Evolutionary conservation across 2,888 invertebrate species (phyloP), one percentile per base, ranked within the genome.

Genomic region (Rotaria magnacalcarata): DNA sequence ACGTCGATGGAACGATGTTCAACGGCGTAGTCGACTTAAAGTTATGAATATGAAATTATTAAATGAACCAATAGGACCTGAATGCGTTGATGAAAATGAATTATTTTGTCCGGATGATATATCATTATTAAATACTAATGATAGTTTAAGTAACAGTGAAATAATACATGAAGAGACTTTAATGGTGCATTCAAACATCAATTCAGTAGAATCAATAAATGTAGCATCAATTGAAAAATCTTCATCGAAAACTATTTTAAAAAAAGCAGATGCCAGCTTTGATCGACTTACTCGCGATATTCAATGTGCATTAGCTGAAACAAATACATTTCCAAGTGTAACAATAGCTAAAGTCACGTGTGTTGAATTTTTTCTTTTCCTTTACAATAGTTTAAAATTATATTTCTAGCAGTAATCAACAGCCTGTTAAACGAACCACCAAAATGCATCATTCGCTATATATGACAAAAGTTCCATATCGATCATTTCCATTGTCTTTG

Each of bases 21-120:
- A 80, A 80, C 80, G 80, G 47, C 80, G 80, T 80, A 80, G 80
- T 80, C 47, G 67, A 67, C 16, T 67, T 7, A 67, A 67, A 67
- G 34, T 34, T 11, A 34, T 34, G 19, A 34, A 67, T 19, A 27
- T 80, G 24, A 80, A 80, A n/a, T 7, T n/a, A 24, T 2, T 10
- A 0, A 80, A 47, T 43, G 47, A 43, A 11, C 47, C 47, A 11
- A 16, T 7, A 16, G 4, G 21, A 5, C 47, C 47, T 0, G 80
- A 80, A 34, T 47, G 10, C 11, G 14, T 19, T 3, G 80, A 80
- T 80, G 80, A 80, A 7, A 67, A 67, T 67, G 34, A 34, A 16
- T 34, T 34, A 7, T 19, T 67, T 14, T 34, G 34, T 34, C 34
- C 67, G 3, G 67, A 67, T 67, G 67, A 67, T 19, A 67, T 41